Percentiles rank a stretch among this genome's conserved stretches.
Conservation (phyloP, 2,113 vertebrate genomes). For the Cygnus buccinator region DNA sequence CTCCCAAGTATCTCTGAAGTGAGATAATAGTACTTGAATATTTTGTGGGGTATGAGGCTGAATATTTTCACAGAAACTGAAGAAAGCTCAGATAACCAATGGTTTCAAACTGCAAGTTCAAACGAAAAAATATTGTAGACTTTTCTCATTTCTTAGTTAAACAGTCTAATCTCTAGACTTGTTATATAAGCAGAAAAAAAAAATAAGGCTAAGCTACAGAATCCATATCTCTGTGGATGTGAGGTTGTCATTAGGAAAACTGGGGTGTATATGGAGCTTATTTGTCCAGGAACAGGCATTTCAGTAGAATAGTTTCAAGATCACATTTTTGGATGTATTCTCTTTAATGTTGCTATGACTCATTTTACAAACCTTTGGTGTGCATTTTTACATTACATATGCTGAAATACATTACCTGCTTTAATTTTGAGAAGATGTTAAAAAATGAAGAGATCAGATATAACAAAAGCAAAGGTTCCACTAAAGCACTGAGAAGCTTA, state of each 20-base stretch:
- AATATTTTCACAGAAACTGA: background rate
- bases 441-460: constrained; percentile 5
- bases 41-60: background rate
- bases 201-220: background rate
- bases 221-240: background rate
- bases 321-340: background rate
- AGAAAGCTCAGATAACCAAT: background rate
- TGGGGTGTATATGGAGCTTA: background rate
- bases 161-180: background rate
- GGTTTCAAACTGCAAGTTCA: background rate
- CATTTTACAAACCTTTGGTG: constrained; percentile 42
- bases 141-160: background rate
- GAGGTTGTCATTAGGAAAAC: background rate
- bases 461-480: background rate
- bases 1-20: background rate
- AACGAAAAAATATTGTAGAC: background rate
- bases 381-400: background rate
- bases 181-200: background rate
- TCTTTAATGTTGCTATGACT: constrained; percentile 20
- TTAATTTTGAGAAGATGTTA: constrained; percentile 29
- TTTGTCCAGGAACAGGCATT: background rate
- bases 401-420: constrained; percentile 1
- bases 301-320: constrained; percentile 6
- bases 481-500: background rate
- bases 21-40: constrained; percentile 17